phyloP scores from a whole-genome alignment of 2,888 invertebrate species.

The Leptogaster cylindrica region DNA sequence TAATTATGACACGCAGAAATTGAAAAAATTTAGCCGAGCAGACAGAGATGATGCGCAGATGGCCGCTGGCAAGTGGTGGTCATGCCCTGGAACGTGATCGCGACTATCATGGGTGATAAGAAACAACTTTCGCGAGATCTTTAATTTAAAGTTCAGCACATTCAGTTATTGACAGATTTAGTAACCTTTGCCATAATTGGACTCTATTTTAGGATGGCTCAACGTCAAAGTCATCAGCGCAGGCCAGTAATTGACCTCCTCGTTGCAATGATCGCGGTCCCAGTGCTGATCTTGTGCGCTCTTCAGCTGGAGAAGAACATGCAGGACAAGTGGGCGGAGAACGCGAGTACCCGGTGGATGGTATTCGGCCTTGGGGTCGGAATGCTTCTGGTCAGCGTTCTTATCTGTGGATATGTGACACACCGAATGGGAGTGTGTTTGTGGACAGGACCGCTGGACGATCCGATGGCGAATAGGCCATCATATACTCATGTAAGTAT shows the following conservation, averaged over 20 bases:
- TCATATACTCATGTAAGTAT: conserved; percentile 37
- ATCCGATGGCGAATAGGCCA: conserved; percentile 49
- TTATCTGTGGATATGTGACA: conserved; percentile 62
- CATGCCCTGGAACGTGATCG: conserved; percentile 8
- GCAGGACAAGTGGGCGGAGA: conserved; percentile 58
- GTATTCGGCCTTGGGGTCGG: conserved; percentile 62
- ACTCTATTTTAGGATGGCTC: conserved; percentile 35
- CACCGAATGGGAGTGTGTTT: conserved; percentile 62
- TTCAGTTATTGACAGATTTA: no score
- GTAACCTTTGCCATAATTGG: not conserved
- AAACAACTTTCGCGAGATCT: not conserved
- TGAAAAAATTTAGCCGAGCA: no score
- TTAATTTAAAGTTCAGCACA: not conserved
- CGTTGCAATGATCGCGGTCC: conserved; percentile 62
- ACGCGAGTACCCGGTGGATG: conserved; percentile 58
- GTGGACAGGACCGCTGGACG: conserved; percentile 61
- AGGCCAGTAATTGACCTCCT: conserved; percentile 60
- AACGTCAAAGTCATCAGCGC: conserved; percentile 51
- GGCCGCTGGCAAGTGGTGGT: no score
- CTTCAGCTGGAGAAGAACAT: conserved; percentile 62
- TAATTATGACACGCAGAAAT: no score
- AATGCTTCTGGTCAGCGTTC: conserved; percentile 59
- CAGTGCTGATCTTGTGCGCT: conserved; percentile 60
- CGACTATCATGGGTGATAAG: not conserved
- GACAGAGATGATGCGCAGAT: no score